A percentile compares a stretch with the other conserved stretches of the same genome.
Conservation (phyloP, 2,797 vertebrate species). For the Pangasius macronema region DNA sequence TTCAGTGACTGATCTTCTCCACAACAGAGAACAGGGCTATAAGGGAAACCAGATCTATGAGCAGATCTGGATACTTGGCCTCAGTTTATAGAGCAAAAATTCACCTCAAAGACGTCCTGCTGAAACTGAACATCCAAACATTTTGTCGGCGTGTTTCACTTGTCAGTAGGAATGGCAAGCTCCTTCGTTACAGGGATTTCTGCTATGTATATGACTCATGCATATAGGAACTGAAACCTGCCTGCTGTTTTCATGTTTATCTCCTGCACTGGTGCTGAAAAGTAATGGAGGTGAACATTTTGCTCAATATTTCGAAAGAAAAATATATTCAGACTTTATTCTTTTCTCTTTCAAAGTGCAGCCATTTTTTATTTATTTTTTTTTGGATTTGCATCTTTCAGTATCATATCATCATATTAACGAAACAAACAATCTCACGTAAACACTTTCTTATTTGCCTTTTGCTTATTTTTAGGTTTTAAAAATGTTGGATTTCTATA, state of each 20-base stretch:
- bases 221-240: slow-evolving; percentile 4
- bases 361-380: background rate
- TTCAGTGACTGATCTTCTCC: slow-evolving; percentile 23
- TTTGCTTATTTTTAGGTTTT: background rate
- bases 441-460: background rate
- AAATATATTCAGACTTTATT: background rate
- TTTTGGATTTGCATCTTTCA: background rate
- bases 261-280: background rate
- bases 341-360: background rate
- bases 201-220: background rate
- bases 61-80: slow-evolving; percentile 9
- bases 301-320: background rate
- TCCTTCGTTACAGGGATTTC: background rate
- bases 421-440: background rate
- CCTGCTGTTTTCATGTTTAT: slow-evolving; percentile 9
- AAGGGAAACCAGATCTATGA: slow-evolving; percentile 11
- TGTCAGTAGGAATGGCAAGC: background rate
- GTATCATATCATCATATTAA: background rate
- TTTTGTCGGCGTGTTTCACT: slow-evolving; percentile 12
- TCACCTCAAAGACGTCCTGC: slow-evolving; percentile 11
- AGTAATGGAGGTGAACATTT: background rate
- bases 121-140: slow-evolving; percentile 4
- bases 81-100: slow-evolving; percentile 16
- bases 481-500: background rate
- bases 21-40: background rate